These are phyloP conservation scores for Triops longicaudatus DNA, from an alignment of 1,140 invertebrate genomes.

Conservation along the genomic window DNA sequence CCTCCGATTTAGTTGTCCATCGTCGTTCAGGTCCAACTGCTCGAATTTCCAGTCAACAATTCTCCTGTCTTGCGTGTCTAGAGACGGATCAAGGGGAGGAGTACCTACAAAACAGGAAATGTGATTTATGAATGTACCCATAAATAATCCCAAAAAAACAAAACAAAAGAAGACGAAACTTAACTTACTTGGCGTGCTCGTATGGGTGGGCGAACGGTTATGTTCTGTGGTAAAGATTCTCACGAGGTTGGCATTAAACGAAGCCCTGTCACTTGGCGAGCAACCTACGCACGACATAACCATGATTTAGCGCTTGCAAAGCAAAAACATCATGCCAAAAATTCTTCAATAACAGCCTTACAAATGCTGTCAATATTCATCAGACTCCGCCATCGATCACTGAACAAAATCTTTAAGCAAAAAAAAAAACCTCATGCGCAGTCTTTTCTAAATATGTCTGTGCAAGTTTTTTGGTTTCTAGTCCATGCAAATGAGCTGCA, in stretches of 20 bases:
- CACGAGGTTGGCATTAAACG: slow-evolving; percentile 72
- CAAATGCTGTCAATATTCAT: not conserved
- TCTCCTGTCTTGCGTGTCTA: slow-evolving; percentile 28
- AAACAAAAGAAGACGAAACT: slow-evolving; percentile 5
- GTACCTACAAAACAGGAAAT: slow-evolving; percentile 25
- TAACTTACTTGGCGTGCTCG: slow-evolving; percentile 18
- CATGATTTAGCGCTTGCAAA: slow-evolving; percentile 17
- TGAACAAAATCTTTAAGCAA: not conserved
- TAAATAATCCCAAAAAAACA: not conserved
- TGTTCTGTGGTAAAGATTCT: slow-evolving; percentile 73
- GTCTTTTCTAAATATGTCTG: not conserved
- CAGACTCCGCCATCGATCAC: not conserved
- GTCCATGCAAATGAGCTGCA: not conserved
- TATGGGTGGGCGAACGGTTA: slow-evolving; percentile 35
- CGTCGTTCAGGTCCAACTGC: slow-evolving; percentile 65
- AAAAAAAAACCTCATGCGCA: not conserved
- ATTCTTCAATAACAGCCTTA: slow-evolving; percentile 6
- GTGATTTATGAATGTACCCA: not conserved
- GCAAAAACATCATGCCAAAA: not conserved
- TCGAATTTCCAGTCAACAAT: slow-evolving; percentile 82
- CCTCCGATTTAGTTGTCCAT: slow-evolving; percentile 59
- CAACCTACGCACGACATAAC: slow-evolving; percentile 45
- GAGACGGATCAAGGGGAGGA: not conserved
- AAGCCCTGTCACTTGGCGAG: slow-evolving; percentile 57
- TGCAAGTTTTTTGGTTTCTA: not conserved